Conservation (phyloP, 2,888 invertebrate species). For the Drosophila formosana region DNA sequence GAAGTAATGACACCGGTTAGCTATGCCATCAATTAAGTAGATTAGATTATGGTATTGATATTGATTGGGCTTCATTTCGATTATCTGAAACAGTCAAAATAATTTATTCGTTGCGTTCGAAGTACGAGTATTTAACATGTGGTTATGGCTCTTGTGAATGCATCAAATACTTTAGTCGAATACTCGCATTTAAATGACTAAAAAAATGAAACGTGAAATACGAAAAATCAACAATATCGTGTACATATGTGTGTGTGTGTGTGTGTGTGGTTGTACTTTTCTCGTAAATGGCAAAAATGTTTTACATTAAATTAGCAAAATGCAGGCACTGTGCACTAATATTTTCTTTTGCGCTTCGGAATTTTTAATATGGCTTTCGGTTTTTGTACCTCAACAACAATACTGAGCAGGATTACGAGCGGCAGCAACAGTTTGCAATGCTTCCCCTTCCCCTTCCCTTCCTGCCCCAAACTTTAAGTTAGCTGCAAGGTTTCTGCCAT, state of each 20-base stretch:
- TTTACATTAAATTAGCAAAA: slow-evolving; percentile 51
- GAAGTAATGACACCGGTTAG: no score
- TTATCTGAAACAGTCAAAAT: neutral
- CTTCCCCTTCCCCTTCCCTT: slow-evolving; percentile 8
- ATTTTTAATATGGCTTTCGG: slow-evolving; percentile 48
- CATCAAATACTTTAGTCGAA: neutral
- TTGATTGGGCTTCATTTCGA: neutral
- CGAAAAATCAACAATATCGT: neutral
- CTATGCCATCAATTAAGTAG: neutral
- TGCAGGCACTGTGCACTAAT: slow-evolving; percentile 43
- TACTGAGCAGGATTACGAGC: slow-evolving; percentile 1
- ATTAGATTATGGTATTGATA: neutral
- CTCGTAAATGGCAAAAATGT: slow-evolving; percentile 36
- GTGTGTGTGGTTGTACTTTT: slow-evolving; percentile 4
- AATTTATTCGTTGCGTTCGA: neutral
- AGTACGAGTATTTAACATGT: neutral
- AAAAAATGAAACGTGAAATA: slow-evolving; percentile 3
- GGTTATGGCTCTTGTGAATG: neutral
- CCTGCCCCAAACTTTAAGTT: slow-evolving; percentile 18
- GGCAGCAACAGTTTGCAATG: slow-evolving; percentile 22
- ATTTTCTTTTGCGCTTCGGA: slow-evolving; percentile 41
- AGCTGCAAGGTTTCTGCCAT: slow-evolving; percentile 29
- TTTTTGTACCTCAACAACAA: slow-evolving; percentile 24
- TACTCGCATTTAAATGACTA: slow-evolving; percentile 1
- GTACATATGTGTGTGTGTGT: neutral